These are phyloP conservation scores for Talpa occidentalis DNA, from an alignment of 2,113 vertebrate species.

Conservation along the genomic window DNA sequence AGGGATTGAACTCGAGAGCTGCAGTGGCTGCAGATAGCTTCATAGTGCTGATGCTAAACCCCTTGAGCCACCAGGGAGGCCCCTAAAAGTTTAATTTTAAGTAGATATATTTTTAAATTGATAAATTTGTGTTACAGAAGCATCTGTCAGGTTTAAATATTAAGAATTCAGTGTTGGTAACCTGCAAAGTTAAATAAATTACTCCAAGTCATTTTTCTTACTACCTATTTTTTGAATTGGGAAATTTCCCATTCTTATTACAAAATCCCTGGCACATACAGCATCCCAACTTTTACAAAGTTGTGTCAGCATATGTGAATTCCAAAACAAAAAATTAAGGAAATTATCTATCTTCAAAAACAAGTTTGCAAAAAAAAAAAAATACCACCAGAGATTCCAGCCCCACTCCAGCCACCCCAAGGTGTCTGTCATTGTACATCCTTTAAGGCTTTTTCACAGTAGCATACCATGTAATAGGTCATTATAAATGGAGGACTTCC, in stretches of 20 bases:
- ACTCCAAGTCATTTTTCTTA: not conserved
- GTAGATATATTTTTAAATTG: slow-evolving; percentile 44
- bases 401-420: not conserved
- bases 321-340: not conserved
- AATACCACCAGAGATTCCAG: not conserved
- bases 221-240: not conserved
- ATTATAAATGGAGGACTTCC: not conserved
- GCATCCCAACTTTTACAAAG: not conserved
- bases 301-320: not conserved
- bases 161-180: not conserved
- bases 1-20: too few relatives aligned
- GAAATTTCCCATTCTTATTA: slow-evolving; percentile 35
- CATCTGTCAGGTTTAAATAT: slow-evolving; percentile 27
- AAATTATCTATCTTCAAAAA: slow-evolving; percentile 32
- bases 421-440: not conserved
- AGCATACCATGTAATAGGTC: accelerated
- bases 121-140: not conserved
- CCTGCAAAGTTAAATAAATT: not conserved
- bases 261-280: not conserved
- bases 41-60: too few relatives aligned
- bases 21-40: too few relatives aligned
- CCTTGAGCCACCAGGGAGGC: too few relatives aligned
- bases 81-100: not conserved
- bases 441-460: not conserved
- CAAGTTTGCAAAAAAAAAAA: slow-evolving; percentile 10